Evolutionary conservation across 23 tunicate genomes (phyloP), one percentile per base, ranked within the genome.

Genomic region (Halocynthia roretzi): DNA sequence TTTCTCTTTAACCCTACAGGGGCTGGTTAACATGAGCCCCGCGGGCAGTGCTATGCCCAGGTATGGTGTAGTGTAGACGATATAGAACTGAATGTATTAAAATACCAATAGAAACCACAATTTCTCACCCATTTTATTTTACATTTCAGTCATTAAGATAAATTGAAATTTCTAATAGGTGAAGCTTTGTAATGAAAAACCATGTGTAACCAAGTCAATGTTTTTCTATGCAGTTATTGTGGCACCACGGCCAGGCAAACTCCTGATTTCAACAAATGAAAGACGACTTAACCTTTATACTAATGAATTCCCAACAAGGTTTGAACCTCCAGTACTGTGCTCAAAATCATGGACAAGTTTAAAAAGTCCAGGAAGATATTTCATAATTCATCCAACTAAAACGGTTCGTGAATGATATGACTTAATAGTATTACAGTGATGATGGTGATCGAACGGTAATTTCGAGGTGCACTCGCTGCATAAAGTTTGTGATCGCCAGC

Each of bases 321-420:
- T 91, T 52, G 69, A 82, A 50, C 97, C 97, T 23, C 97, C 97
- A 14, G 61, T 54, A 9, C 62, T 91, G 12, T 60, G 86, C 18
- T 70, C 90, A 20, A 61, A 80, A 44, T 85, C 87, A 15, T 91
- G 97, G 97, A 85, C 87, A 7, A 85, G 97, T 62, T 40, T 23
- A 7, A 81, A 77, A 71, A 91, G 97, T 76, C 91, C 97, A 7
- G 97, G 97, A n/a, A 76, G 91, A 72, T 70, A 63, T 70, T 68
- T 91, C 56, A 85, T 64, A 7, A 91, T 91, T 71, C 97, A 91
- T 57, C 49, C 97, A 6, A 74, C 76, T 51, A 65, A 44, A 57
- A 63, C 70, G 78, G 93, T 82, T 68, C 5, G 31, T 18, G 23
- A 31, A 31, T 31, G 4, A 31, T 1, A 31, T 31, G 44, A 31